These are phyloP conservation scores for Pogonocichla stellata DNA, from an alignment of 2,113 vertebrate genomes.

Conservation along the genomic window DNA sequence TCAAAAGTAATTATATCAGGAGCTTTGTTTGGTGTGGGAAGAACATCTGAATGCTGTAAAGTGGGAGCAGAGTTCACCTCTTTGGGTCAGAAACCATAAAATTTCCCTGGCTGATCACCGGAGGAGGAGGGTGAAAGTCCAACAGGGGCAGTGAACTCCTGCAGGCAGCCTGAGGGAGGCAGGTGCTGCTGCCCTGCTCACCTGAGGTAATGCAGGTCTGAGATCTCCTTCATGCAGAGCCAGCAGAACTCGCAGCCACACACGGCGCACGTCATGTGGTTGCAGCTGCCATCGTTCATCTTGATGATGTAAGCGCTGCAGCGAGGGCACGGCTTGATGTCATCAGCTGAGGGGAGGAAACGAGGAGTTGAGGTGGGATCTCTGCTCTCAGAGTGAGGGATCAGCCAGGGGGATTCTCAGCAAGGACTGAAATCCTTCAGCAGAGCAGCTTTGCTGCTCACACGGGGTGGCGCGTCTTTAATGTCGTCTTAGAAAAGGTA, in stretches of 20 bases:
- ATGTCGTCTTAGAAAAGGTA: background rate
- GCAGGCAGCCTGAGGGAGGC: accelerated
- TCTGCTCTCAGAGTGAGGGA: accelerated
- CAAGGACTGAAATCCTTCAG: accelerated
- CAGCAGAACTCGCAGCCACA: conserved; percentile 99
- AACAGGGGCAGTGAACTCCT: accelerated
- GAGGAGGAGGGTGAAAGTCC: background rate
- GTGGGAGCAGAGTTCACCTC: background rate
- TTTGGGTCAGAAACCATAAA: background rate
- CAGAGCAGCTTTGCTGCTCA: accelerated
- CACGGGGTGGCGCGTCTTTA: accelerated
- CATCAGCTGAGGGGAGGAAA: conserved; percentile 78
- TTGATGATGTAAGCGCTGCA: conserved; percentile 99
- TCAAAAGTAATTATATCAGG: background rate
- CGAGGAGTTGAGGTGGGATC: background rate
- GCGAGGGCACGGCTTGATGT: conserved; percentile 97
- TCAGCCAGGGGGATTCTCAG: accelerated
- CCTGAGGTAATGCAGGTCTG: conserved; percentile 99
- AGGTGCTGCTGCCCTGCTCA: conserved; percentile 22
- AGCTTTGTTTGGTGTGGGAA: background rate
- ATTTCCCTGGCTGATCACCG: accelerated
- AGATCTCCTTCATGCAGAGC: conserved; percentile 99
- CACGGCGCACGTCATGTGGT: conserved; percentile 98
- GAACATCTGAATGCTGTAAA: accelerated
- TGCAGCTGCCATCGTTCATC: conserved; percentile 99